phyloP scores from a whole-genome alignment of 2,888 invertebrate genomes.

The Ethmia dodecea region DNA sequence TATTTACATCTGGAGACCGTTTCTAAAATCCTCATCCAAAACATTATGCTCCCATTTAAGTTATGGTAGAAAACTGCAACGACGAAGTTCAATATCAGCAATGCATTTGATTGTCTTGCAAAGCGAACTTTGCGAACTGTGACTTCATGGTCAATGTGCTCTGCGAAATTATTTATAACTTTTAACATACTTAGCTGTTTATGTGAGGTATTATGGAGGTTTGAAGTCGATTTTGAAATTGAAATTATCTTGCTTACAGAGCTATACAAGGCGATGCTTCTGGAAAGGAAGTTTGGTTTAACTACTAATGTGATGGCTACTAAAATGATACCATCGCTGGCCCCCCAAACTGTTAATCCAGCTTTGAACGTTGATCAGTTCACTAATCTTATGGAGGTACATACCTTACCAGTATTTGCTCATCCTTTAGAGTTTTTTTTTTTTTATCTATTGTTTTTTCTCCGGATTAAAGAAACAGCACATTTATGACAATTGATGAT shows the following conservation, averaged over 20 bases:
- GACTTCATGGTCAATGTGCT: too few species aligned
- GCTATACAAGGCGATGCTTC: slow-evolving; percentile 93
- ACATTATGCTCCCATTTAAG: too few species aligned
- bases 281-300: slow-evolving; percentile 93
- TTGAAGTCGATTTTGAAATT: neutral
- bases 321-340: slow-evolving; percentile 93
- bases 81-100: neutral
- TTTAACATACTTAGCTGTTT: neutral
- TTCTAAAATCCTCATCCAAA: neutral
- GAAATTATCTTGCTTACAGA: slow-evolving; percentile 77
- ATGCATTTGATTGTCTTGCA: slow-evolving; percentile 2
- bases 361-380: slow-evolving; percentile 56
- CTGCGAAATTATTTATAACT: neutral
- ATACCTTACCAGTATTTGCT: neutral
- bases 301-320: slow-evolving; percentile 95
- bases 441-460: neutral
- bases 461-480: too few species aligned
- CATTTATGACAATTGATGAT: too few species aligned
- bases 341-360: slow-evolving; percentile 95
- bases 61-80: too few species aligned
- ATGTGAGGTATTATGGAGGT: neutral
- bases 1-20: neutral
- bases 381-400: slow-evolving; percentile 59
- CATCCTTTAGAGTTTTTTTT: slow-evolving; percentile 1
- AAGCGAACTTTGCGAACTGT: slow-evolving; percentile 9